Evolutionary conservation across 1,140 invertebrate species (phyloP).

Genomic region (Lasaia peninsularis): DNA sequence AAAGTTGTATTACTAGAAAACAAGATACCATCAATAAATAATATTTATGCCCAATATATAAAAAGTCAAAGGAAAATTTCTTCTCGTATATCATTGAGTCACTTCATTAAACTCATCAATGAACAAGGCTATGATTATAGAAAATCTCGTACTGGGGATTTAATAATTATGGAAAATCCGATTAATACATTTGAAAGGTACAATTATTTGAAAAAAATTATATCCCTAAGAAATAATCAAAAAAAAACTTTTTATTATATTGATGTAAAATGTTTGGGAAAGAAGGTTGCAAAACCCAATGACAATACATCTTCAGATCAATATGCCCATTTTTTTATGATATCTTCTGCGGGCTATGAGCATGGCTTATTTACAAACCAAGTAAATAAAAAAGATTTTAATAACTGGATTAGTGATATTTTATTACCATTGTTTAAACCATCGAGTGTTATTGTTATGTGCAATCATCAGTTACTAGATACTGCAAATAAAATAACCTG

Average conservation of each 20-base stretch:
- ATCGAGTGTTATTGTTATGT: constrained; percentile 36
- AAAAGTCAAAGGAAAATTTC: constrained; percentile 1
- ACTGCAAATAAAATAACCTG: constrained; percentile 27
- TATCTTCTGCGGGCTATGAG: constrained; percentile 28
- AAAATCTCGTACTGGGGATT: constrained; percentile 13
- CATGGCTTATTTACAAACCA: constrained; percentile 34
- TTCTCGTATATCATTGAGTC: neutral
- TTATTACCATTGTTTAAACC: constrained; percentile 27
- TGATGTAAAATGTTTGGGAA: constrained; percentile 33
- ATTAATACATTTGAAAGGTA: constrained; percentile 38
- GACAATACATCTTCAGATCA: neutral
- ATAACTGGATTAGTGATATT: constrained; percentile 42
- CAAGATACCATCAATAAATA: constrained; percentile 8
- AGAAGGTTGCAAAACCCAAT: neutral
- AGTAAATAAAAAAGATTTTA: constrained; percentile 26
- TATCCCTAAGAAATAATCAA: constrained; percentile 21
- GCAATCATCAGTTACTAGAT: constrained; percentile 30
- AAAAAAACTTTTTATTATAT: constrained; percentile 34
- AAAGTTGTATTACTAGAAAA: constrained; percentile 15
- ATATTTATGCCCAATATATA: constrained; percentile 15
- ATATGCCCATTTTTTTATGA: constrained; percentile 27
- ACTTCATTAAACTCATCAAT: constrained; percentile 12
- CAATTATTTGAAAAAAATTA: constrained; percentile 34
- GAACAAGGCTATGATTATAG: constrained; percentile 26
- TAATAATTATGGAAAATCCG: constrained; percentile 39